Conservation (phyloP, 1,140 invertebrate genomes). For the Drosophila dunni region DNA sequence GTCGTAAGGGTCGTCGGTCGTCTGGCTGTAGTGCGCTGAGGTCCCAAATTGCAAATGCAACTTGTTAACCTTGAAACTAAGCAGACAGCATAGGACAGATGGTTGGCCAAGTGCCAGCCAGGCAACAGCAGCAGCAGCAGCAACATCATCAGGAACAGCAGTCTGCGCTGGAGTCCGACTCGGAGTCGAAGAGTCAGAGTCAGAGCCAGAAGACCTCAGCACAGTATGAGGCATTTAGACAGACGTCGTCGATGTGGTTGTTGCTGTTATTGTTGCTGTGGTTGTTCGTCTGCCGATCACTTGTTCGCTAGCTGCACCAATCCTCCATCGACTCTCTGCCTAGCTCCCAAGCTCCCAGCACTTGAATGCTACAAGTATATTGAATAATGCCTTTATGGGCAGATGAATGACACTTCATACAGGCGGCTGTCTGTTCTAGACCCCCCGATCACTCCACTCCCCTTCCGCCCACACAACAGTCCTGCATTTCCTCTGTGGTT, state of each 20-base stretch:
- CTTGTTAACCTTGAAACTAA: slow-evolving; percentile 79
- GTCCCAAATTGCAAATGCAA: slow-evolving; percentile 79
- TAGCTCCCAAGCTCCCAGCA: neutral
- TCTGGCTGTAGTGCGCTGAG: slow-evolving; percentile 47
- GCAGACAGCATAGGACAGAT: slow-evolving; percentile 53
- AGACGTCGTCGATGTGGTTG: slow-evolving; percentile 58
- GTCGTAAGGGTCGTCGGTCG: slow-evolving; percentile 32
- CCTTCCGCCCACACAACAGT: slow-evolving; percentile 11
- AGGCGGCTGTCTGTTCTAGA: slow-evolving; percentile 59
- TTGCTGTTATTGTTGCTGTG: slow-evolving; percentile 29
- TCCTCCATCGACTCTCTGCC: slow-evolving; percentile 23
- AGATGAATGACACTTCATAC: slow-evolving; percentile 82
- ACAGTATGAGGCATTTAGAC: slow-evolving; percentile 81
- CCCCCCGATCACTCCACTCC: neutral
- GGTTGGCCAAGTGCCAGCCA: slow-evolving; percentile 35
- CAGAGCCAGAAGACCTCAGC: slow-evolving; percentile 61
- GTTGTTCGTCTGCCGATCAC: slow-evolving; percentile 75
- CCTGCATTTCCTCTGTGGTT: slow-evolving; percentile 40
- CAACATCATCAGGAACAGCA: slow-evolving; percentile 36
- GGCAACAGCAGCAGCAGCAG: slow-evolving; percentile 33
- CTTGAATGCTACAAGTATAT: slow-evolving; percentile 50
- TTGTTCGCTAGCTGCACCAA: slow-evolving; percentile 73
- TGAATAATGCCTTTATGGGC: slow-evolving; percentile 82
- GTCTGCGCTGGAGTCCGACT: neutral
- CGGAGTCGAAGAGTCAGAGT: neutral